These are phyloP conservation scores for Drepanosiphum platanoidis DNA, from an alignment of 2,888 invertebrate genomes.

Conservation along the genomic window DNA sequence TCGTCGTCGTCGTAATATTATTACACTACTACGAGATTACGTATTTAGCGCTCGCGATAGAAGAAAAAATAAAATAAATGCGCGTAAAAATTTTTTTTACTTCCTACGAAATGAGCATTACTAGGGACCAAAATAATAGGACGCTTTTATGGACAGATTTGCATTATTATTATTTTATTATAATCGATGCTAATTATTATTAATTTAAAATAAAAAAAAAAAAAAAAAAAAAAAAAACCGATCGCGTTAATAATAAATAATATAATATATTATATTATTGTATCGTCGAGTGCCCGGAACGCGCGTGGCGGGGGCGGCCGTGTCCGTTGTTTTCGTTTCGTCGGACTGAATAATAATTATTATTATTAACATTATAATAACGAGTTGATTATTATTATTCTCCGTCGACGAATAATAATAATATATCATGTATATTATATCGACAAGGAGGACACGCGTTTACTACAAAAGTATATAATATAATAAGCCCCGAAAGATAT, in stretches of 20 bases:
- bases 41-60: background rate
- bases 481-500: background rate
- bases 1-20: no score
- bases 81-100: no score
- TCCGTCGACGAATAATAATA: background rate
- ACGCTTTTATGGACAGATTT: conserved; percentile 34
- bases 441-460: no score
- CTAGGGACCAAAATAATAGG: conserved; percentile 49
- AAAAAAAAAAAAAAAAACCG: no score
- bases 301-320: background rate
- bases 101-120: conserved; percentile 45
- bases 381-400: no score
- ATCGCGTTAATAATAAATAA: conserved; percentile 7
- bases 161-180: conserved; percentile 1
- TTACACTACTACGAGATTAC: no score
- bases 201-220: no score
- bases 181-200: conserved; percentile 10
- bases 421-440: background rate
- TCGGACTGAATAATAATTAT: no score
- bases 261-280: no score
- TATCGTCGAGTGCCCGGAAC: background rate
- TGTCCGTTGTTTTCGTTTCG: background rate
- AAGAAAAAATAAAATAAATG: background rate
- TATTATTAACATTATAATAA: background rate
- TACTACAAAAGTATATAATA: background rate